A percentile compares a stretch with the other conserved stretches of the same genome.
Evolutionary conservation across 2,113 vertebrate species (phyloP).

Genomic region (Chelonoidis abingdonii): DNA sequence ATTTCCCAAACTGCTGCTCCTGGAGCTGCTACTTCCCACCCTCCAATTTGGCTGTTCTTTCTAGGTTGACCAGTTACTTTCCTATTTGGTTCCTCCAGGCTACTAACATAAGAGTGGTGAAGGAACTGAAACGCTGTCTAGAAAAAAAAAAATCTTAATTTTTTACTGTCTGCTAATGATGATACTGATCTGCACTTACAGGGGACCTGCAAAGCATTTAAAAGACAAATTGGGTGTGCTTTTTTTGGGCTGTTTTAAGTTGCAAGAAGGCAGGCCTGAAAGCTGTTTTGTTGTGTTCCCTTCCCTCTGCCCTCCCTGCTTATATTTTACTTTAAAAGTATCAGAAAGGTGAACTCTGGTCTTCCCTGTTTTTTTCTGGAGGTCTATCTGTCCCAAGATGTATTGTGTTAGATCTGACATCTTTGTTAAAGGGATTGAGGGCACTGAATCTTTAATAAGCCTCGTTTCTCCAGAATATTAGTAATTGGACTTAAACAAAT

Average conservation of each 20-base stretch:
- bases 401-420: not conserved
- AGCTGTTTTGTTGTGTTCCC: not conserved
- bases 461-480: not conserved
- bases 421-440: not conserved
- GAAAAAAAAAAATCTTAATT: slow-evolving; percentile 43
- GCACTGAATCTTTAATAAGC: not conserved
- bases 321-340: not conserved
- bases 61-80: slow-evolving; percentile 41
- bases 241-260: not conserved
- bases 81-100: not conserved
- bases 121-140: slow-evolving; percentile 51
- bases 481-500: not conserved
- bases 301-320: not conserved
- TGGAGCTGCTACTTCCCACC: not conserved
- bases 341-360: not conserved
- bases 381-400: not conserved
- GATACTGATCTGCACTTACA: slow-evolving; percentile 31
- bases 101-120: slow-evolving; percentile 5
- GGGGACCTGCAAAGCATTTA: slow-evolving; percentile 65
- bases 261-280: not conserved
- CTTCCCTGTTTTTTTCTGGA: not conserved
- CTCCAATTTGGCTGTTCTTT: slow-evolving; percentile 8
- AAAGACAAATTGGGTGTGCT: slow-evolving; percentile 53
- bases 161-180: slow-evolving; percentile 43
- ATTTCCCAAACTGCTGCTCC: not conserved